phyloP scores from a whole-genome alignment of 2,888 invertebrate genomes.

The Drosophila macrospina region DNA sequence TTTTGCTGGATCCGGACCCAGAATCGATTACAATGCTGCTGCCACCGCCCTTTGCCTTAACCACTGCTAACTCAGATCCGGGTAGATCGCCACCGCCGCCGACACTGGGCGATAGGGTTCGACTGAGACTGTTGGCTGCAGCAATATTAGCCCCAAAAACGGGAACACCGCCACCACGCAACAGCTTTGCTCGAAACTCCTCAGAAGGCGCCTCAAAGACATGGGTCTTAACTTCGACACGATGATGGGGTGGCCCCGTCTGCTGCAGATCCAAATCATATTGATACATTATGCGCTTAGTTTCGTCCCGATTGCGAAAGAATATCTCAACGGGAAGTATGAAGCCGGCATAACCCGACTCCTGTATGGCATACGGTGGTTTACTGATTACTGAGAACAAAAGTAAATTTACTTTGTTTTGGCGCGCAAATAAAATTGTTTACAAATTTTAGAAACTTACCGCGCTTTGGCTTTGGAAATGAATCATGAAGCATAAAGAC shows the following conservation, averaged over 20 bases:
- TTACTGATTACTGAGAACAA: slow-evolving; percentile 92
- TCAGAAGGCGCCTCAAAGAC: slow-evolving; percentile 94
- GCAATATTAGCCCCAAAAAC: slow-evolving; percentile 74
- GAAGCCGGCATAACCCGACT: slow-evolving; percentile 98
- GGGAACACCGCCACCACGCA: slow-evolving; percentile 93
- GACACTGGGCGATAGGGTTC: slow-evolving; percentile 60
- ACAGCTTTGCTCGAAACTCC: slow-evolving; percentile 94
- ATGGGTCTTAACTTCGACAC: slow-evolving; percentile 92
- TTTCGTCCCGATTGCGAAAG: slow-evolving; percentile 95
- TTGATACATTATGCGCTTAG: slow-evolving; percentile 92
- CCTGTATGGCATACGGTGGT: slow-evolving; percentile 95
- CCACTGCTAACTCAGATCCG: slow-evolving; percentile 84
- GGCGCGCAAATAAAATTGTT: slow-evolving; percentile 35
- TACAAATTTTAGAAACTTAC: slow-evolving; percentile 86
- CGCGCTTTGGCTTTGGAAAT: slow-evolving; percentile 95
- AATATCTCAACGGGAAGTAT: slow-evolving; percentile 95
- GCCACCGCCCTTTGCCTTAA: slow-evolving; percentile 88
- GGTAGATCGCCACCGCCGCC: slow-evolving; percentile 32
- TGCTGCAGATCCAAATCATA: slow-evolving; percentile 95
- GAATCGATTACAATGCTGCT: slow-evolving; percentile 46
- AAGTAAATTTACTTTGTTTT: slow-evolving; percentile 19
- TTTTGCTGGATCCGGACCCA: slow-evolving; percentile 84
- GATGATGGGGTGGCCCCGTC: slow-evolving; percentile 90
- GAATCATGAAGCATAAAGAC: slow-evolving; percentile 96
- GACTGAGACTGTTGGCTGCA: slow-evolving; percentile 46